Evolutionary conservation across 2,113 vertebrate genomes (phyloP), one percentile per base, ranked within the genome.

Genomic region (Melanocharis versteri): DNA sequence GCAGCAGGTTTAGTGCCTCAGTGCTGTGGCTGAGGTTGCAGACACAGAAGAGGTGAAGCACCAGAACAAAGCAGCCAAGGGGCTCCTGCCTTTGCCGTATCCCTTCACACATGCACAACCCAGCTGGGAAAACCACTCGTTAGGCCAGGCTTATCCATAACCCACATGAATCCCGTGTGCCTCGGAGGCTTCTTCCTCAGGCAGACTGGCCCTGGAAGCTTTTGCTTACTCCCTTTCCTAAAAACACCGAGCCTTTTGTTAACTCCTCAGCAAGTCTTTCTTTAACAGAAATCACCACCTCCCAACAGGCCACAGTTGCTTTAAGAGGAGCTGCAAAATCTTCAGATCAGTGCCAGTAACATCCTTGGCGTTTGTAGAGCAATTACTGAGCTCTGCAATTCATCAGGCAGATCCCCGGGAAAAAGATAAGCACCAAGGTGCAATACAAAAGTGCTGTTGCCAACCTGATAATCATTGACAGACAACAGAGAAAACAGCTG

Each of bases 311-410:
- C 31, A 30, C 14, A 21, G 31, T 20, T 39, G 48, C 57, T 72
- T 42, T 57, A 78, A 76, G 35, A 83, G 12, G 35, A 87, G 33
- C 11, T 61, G 24, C 70, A 65, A 53, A 84, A 72, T n/a, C 62
- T 61, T 88, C 71, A 73, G 45, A 44, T 77, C 75, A 14, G 40
- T 39, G 45, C 51, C 88, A 80, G 57, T 35, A 85, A 90, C 83
- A 93, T 83, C 62, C 58, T 70, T 28, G 47, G 71, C 6, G 21
- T 88, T 80, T 83, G 44, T 57, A 83, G 94, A 87, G 71, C 71
- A 76, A 76, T 90, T 91, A 76, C 53, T 18, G 53, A 87, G 70
- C 57, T 79, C 88, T 66, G 71, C 62, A 94, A 94, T 80, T 89
- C 88, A 80, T 84, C 87, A 79, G 72, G 80, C 72, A 81, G 44